Evolutionary conservation across 2,888 invertebrate species (phyloP).

Genomic region (Drosophila kambysellisi): DNA sequence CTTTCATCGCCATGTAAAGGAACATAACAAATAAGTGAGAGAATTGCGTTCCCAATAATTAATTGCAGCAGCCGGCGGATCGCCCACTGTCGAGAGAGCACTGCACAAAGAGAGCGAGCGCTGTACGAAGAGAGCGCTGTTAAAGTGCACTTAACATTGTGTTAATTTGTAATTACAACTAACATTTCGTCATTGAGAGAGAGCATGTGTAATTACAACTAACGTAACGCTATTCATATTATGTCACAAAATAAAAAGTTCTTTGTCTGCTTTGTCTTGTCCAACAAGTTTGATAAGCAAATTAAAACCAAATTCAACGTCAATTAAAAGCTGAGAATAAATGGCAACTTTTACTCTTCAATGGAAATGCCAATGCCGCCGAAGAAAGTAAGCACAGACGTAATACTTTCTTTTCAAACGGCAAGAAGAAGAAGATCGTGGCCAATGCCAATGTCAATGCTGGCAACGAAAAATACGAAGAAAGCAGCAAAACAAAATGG

Average conservation of each 20-base stretch:
- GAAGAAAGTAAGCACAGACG: conserved; percentile 63
- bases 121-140: not conserved
- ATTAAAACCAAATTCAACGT: not conserved
- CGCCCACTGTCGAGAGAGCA: not conserved
- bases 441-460: conserved; percentile 57
- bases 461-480: conserved; percentile 64
- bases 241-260: too few relatives aligned
- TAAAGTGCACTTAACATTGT: not conserved
- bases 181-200: not conserved
- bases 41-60: not conserved
- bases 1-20: not conserved
- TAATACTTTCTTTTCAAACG: conserved; percentile 68
- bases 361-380: conserved; percentile 19
- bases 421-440: conserved; percentile 27
- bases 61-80: not conserved
- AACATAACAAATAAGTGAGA: not conserved
- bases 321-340: not conserved
- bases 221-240: not conserved
- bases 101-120: not conserved
- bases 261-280: not conserved
- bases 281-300: not conserved
- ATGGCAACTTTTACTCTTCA: conserved; percentile 59
- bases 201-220: not conserved
- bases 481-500: conserved; percentile 76
- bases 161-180: not conserved